Percentiles rank a stretch among this genome's conserved stretches.
Evolutionary conservation across 2,113 vertebrate species (phyloP).

Genomic region (Phoxinus phoxinus): DNA sequence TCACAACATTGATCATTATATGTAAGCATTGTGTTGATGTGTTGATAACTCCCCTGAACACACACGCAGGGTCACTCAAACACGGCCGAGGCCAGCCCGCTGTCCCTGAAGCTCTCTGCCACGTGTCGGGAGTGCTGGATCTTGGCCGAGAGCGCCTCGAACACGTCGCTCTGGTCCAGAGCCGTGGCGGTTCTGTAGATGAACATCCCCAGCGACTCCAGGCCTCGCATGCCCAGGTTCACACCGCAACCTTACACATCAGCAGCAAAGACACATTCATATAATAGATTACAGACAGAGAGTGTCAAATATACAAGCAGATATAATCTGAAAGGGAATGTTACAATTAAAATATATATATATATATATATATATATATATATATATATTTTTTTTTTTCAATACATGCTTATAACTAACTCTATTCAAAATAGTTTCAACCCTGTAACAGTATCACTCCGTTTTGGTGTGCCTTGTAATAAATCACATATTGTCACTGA

Average conservation of each 20-base stretch:
- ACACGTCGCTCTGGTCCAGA: slow-evolving; percentile 77
- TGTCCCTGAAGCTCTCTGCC: slow-evolving; percentile 77
- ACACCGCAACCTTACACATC: slow-evolving; percentile 75
- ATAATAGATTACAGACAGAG: neutral
- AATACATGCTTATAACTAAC: no score
- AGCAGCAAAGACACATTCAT: slow-evolving; percentile 23
- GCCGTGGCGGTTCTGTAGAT: slow-evolving; percentile 78
- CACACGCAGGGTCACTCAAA: slow-evolving; percentile 67
- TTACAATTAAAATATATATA: neutral
- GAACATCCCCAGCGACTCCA: slow-evolving; percentile 78
- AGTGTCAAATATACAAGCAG: neutral
- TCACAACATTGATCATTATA: neutral
- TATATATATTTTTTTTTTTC: no score
- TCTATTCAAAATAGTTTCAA: no score
- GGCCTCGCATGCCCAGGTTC: slow-evolving; percentile 79
- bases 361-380: no score
- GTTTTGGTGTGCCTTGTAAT: neutral
- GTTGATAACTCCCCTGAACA: neutral
- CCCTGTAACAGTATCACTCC: neutral
- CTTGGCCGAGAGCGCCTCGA: slow-evolving; percentile 77
- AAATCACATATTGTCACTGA: neutral
- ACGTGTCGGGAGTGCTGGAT: slow-evolving; percentile 78
- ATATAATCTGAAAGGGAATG: neutral
- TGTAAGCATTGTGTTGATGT: neutral
- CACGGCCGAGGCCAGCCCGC: slow-evolving; percentile 72